Evolutionary conservation across 2,888 invertebrate species (phyloP), one percentile per base, ranked within the genome.

Genomic region (Epicampocera succincta): DNA sequence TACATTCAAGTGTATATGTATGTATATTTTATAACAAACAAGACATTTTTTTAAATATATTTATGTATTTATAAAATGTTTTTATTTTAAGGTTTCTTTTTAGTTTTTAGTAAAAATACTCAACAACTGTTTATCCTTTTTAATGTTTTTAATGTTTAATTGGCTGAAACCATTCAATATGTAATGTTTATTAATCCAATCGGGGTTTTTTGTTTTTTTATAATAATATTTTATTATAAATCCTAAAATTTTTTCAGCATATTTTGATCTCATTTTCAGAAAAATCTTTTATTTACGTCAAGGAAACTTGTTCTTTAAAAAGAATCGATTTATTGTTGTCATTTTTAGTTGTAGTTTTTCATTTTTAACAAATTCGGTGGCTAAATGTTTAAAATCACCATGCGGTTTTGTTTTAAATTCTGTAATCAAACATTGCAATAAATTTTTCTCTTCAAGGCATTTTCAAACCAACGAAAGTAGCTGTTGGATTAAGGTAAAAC

Each of bases 131-230:
- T 72, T 78, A 50, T 42, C 15, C 40, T 50, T 21, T 13, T 46
- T 65, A n/a, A n/a, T n/a, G n/a, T 66, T 56, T 46, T 50, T 29
- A 33, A 76, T 56, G 63, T 75, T 81, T 58, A 65, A 72, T 87
- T 88, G 87, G 87, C 87, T 90, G 90, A 90, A 90, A 90, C 90
- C 90, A 89, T 90, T 89, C 85, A 85, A 86, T 85, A 85, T 86
- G 83, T 82, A 85, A 84, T 85, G 21, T 83, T 80, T 78, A 63
- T 65, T 56, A 56, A 80, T 74, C 72, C 80, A 82, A 69, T 86
- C 85, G 84, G 33, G n/a, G n/a, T n/a, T 40, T 85, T 87, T 85
- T 72, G 25, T 42, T 60, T 63, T 56, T 33, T n/a, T 61, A 29
- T 40, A 17, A 50, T 50, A 11, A 15, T n/a, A n/a, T 25, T 61